Conservation (phyloP, 2,797 vertebrate species). For the Morus bassanus region DNA sequence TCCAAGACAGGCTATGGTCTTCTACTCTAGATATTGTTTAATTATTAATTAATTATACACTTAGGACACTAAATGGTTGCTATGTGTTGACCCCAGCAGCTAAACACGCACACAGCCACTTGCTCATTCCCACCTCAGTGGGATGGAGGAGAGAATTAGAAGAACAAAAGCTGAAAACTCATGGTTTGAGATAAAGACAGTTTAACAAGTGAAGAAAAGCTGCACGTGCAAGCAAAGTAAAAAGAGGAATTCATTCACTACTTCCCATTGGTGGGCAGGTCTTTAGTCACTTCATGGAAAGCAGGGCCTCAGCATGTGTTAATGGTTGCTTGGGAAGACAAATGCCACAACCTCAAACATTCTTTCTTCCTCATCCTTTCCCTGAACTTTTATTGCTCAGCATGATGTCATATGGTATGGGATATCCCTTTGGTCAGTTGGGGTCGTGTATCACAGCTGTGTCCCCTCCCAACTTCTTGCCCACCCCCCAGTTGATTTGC, state of each 20-base stretch:
- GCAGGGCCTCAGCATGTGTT: not conserved
- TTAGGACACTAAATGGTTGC: not conserved
- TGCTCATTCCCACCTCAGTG: not conserved
- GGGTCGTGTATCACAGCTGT: not conserved
- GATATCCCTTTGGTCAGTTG: not conserved
- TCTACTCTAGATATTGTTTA: not conserved
- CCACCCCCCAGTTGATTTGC: not conserved
- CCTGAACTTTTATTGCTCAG: not conserved
- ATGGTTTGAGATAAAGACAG: not conserved
- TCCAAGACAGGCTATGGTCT: not conserved
- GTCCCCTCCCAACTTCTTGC: not conserved
- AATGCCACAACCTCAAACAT: not conserved
- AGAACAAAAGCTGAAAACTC: not conserved
- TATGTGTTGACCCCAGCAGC: not conserved
- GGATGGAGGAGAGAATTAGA: not conserved
- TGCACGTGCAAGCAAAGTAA: not conserved
- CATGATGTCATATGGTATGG: not conserved
- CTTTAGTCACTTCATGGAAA: not conserved
- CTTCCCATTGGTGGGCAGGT: not conserved
- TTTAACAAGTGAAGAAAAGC: not conserved
- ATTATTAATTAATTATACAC: not conserved
- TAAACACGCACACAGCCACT: not conserved
- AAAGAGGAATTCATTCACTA: not conserved
- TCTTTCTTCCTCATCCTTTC: not conserved
- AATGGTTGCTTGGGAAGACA: not conserved